phyloP scores from a whole-genome alignment of 1,140 invertebrate species.

The Apolygus lucorum region DNA sequence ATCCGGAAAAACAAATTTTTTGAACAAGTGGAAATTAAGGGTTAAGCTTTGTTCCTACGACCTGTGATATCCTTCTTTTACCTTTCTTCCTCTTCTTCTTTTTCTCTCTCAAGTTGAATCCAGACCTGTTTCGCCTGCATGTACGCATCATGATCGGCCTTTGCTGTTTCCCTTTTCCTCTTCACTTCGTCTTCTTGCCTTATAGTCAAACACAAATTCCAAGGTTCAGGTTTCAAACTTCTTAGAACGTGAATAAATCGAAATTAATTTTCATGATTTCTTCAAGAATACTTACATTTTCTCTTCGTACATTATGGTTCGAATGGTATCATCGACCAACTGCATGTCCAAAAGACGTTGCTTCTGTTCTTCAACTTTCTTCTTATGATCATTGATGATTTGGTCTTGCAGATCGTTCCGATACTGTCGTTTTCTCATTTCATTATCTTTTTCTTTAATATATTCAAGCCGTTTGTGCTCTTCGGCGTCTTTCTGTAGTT shows the following conservation, averaged over 20 bases:
- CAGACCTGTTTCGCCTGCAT: conserved; percentile 1
- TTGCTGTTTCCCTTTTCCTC: conserved; percentile 2
- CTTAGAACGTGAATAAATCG: neutral
- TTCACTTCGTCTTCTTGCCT: conserved; percentile 13
- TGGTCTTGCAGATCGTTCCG: conserved; percentile 27
- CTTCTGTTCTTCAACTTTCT: conserved; percentile 21
- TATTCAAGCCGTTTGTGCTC: conserved; percentile 10
- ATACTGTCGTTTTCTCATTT: conserved; percentile 20
- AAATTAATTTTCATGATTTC: no score
- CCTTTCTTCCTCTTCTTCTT: conserved; percentile 21
- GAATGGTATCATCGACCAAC: conserved; percentile 28
- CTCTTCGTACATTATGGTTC: conserved; percentile 27
- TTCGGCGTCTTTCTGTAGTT: neutral
- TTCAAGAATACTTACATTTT: conserved; percentile 20
- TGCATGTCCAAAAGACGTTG: conserved; percentile 27
- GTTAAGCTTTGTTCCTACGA: no score
- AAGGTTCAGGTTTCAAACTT: neutral
- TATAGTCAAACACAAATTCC: neutral
- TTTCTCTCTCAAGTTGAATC: conserved; percentile 4
- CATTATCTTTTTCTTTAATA: conserved; percentile 2
- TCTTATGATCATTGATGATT: conserved; percentile 23
- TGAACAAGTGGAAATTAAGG: no score
- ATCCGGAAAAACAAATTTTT: no score
- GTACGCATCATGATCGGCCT: conserved; percentile 11
- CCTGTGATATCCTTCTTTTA: no score